These are phyloP conservation scores for Apteryx mantelli DNA, from an alignment of 2,113 vertebrate species.

Conservation along the genomic window DNA sequence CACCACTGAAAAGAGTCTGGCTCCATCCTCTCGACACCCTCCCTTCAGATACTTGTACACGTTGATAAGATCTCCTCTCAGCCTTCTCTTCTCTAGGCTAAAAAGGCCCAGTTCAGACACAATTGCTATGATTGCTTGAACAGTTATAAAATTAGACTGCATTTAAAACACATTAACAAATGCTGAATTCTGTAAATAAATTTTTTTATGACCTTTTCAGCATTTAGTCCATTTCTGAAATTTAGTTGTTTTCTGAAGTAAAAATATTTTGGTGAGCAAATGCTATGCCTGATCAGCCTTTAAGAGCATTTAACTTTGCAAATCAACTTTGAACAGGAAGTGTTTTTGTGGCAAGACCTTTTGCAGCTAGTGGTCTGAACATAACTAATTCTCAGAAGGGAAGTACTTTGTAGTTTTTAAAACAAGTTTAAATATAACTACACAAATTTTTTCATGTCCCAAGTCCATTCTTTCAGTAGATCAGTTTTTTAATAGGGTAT, in stretches of 20 bases:
- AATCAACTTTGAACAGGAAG: conserved; percentile 73
- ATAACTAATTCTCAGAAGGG: conserved; percentile 77
- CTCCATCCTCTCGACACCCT: too few species aligned
- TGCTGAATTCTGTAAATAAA: not conserved
- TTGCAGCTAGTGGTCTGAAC: conserved; percentile 68
- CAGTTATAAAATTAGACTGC: not conserved
- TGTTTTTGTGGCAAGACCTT: conserved; percentile 66
- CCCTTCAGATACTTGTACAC: too few species aligned
- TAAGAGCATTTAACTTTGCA: not conserved
- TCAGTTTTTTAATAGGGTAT: not conserved
- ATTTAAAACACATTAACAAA: not conserved
- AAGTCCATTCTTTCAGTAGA: not conserved
- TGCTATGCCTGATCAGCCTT: not conserved
- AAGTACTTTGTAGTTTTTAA: conserved; percentile 68
- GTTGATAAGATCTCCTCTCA: too few species aligned
- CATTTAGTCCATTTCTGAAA: not conserved
- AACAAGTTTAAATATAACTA: conserved; percentile 15
- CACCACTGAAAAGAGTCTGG: too few species aligned
- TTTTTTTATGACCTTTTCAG: not conserved
- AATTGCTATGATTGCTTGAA: not conserved
- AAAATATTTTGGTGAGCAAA: not conserved
- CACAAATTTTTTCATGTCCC: not conserved
- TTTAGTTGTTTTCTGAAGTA: not conserved
- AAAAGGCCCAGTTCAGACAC: not conserved
- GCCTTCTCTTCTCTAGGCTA: too few species aligned